A percentile compares a stretch with the other conserved stretches of the same genome.
Conservation (phyloP, 1,140 invertebrate genomes). For the Cotesia vestalis region DNA sequence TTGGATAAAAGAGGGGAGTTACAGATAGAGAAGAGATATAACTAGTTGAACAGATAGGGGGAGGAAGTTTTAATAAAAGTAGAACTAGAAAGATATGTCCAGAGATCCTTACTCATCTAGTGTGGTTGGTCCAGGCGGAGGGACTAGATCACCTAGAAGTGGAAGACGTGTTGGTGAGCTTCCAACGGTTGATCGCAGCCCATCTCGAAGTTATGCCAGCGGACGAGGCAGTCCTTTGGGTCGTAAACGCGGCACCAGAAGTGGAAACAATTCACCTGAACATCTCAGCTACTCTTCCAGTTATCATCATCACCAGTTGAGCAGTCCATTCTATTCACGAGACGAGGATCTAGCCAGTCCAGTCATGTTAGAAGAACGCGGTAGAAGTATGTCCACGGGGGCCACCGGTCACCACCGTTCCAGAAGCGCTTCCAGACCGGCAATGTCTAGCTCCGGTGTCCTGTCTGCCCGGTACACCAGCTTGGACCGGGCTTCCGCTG, state of each 20-base stretch:
- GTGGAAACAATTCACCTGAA: constrained; percentile 71
- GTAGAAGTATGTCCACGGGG: constrained; percentile 70
- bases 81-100: constrained; percentile 67
- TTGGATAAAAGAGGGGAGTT: constrained; percentile 27
- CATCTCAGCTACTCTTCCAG: constrained; percentile 64
- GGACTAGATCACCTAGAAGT: constrained; percentile 71
- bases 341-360: constrained; percentile 79
- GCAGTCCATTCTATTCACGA: constrained; percentile 75
- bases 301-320: constrained; percentile 71
- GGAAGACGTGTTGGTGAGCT: constrained; percentile 73
- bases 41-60: constrained; percentile 18
- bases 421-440: constrained; percentile 70
- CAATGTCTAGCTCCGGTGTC: constrained; percentile 64
- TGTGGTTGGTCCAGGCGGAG: constrained; percentile 66
- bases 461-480: constrained; percentile 78
- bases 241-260: constrained; percentile 68
- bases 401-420: constrained; percentile 69
- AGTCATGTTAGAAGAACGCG: constrained; percentile 72
- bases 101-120: constrained; percentile 75
- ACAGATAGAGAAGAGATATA: constrained; percentile 24
- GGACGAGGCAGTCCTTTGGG: constrained; percentile 70
- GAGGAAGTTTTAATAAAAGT: constrained; percentile 19
- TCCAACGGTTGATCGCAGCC: constrained; percentile 86
- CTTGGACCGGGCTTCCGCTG: constrained; percentile 74
- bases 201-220: constrained; percentile 76